Evolutionary conservation across 2,888 invertebrate species (phyloP).

Genomic region (Tromatobia lineatoria): DNA sequence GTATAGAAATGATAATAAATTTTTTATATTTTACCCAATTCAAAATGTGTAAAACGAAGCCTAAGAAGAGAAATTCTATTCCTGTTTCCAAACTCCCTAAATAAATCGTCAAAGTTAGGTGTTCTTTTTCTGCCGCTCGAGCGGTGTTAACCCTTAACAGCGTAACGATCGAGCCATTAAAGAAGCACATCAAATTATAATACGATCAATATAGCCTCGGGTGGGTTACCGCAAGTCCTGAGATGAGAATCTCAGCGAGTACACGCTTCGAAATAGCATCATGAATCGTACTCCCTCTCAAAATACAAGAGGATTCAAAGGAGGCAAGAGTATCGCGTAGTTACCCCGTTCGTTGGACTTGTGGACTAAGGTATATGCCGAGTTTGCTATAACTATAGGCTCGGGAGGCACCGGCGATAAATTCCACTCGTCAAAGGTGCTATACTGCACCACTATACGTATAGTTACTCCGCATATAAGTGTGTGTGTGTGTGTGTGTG

Average conservation of each 20-base stretch:
- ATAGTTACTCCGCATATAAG: slow-evolving; percentile 20
- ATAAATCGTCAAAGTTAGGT: no score
- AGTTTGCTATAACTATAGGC: slow-evolving; percentile 46
- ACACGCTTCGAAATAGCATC: slow-evolving; percentile 49
- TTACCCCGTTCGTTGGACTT: slow-evolving; percentile 42
- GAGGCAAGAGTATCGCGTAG: slow-evolving; percentile 46
- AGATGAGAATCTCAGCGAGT: slow-evolving; percentile 17
- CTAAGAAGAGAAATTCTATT: no score
- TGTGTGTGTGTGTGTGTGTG: slow-evolving; percentile 10
- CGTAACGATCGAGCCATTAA: slow-evolving; percentile 2
- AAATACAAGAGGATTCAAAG: slow-evolving; percentile 39
- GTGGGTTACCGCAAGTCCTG: background rate
- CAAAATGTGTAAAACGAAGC: no score
- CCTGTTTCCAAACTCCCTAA: no score
- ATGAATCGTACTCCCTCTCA: slow-evolving; percentile 50
- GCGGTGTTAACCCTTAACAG: no score
- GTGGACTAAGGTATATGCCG: slow-evolving; percentile 4
- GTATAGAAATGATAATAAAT: no score
- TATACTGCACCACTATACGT: slow-evolving; percentile 33
- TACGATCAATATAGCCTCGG: slow-evolving; percentile 26
- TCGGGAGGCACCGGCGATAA: slow-evolving; percentile 56
- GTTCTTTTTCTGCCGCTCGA: no score
- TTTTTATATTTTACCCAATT: no score
- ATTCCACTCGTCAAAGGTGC: slow-evolving; percentile 61
- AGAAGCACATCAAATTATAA: slow-evolving; percentile 24